Percentiles rank a stretch among this genome's conserved stretches.
phyloP scores from a whole-genome alignment of 2,113 vertebrate genomes.

The Spea bombifrons region DNA sequence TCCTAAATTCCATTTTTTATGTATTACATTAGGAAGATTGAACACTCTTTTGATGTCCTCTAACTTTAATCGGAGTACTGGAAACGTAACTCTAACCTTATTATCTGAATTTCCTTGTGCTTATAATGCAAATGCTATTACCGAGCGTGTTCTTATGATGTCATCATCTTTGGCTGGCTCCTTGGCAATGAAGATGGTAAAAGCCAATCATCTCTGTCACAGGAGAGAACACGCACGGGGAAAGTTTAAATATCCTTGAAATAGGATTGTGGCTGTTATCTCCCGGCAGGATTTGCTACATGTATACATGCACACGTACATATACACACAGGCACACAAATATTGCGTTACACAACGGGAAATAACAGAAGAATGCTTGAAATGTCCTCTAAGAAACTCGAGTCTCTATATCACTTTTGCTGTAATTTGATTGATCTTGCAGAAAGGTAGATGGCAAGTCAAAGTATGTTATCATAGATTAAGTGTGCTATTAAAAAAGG shows the following conservation, averaged over 20 bases:
- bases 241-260: not conserved
- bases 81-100: not conserved
- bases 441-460: conserved; percentile 24
- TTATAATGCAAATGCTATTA: not conserved
- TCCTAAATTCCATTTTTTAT: no score
- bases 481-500: conserved; percentile 37
- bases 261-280: not conserved
- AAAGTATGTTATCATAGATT: conserved; percentile 29
- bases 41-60: not conserved
- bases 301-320: no score
- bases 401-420: not conserved
- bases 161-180: not conserved
- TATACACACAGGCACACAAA: no score
- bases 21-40: no score
- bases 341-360: no score
- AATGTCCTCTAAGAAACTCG: conserved; percentile 1
- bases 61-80: not conserved
- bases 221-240: not conserved
- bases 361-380: conserved; percentile 13
- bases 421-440: conserved; percentile 25
- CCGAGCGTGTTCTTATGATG: not conserved
- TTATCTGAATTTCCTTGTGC: not conserved
- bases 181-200: not conserved
- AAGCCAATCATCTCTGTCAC: not conserved
- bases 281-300: not conserved